Evolutionary conservation across 1,140 invertebrate species (phyloP), one percentile per base, ranked within the genome.

Genomic region (Ceratosolen fusciceps): DNA sequence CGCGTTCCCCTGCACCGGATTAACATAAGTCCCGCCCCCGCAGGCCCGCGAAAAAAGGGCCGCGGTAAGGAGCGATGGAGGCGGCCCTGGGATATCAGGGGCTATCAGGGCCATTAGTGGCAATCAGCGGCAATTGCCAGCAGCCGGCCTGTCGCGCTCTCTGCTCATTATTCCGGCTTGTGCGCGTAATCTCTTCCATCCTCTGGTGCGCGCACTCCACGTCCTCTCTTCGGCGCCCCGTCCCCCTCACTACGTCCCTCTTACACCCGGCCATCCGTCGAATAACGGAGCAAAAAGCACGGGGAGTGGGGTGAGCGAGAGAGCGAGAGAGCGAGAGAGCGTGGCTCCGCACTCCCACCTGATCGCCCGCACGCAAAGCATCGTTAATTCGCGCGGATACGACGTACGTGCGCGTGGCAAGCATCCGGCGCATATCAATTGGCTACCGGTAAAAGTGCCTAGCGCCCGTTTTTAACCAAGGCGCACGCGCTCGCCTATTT

Each of bases 151-250:
- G 79, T 81, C 83, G 82, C 82, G 83, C 83, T 85, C 80, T 83
- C 79, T 73, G 83, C 84, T 85, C 85, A 84, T 85, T 86, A 86
- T 83, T 82, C 82, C 83, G 83, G 83, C 85, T 84, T 85, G 83
- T 85, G 85, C 84, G 84, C 83, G 83, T 86, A 86, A 86, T 86
- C 84, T 85, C 75, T 84, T 83, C 83, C 85, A 84, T 86, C 83
- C 85, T 85, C 85, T 84, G 80, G 74, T 77, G 72, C 74, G 43
- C 58, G 74, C 37, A 19, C 31, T 52, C 49, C 1, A 37, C 29
- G 62, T 16, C 52, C 52, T 54, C 14, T 29, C 1, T 34, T 26
- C 65, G 21, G 24, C n/a, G 14, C 24, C 9, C 5, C 31, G 12
- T 62, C 60, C 60, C 29, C 7, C 65, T 39, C 62, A 31, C n/a